Percentiles rank a stretch among this genome's conserved stretches.
Conservation (phyloP, 1,140 invertebrate species). For the Bombyx mandarina region DNA sequence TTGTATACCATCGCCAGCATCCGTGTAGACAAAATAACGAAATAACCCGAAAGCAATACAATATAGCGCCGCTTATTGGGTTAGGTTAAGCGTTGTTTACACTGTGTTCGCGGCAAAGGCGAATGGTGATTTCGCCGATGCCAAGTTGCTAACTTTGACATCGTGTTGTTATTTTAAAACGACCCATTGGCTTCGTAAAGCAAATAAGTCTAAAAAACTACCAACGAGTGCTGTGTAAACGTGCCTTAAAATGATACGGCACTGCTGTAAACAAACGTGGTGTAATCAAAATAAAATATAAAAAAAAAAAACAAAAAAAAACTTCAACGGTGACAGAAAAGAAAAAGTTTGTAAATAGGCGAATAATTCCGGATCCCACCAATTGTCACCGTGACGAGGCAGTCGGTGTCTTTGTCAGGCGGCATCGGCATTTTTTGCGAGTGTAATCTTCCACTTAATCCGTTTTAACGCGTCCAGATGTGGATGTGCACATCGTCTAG, state of each 20-base stretch:
- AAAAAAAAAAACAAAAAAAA: constrained; percentile 14
- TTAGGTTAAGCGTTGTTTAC: constrained; percentile 67
- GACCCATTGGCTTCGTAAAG: background rate
- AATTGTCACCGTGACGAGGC: constrained; percentile 57
- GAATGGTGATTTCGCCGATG: constrained; percentile 56
- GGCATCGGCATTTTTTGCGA: constrained; percentile 32
- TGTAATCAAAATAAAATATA: no score
- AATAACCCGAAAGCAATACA: constrained; percentile 65
- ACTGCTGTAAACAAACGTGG: no score
- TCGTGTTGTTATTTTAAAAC: constrained; percentile 5
- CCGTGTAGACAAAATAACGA: constrained; percentile 69
- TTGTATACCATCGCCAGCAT: constrained; percentile 57
- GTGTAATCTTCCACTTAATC: constrained; percentile 64
- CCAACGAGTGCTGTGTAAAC: background rate
- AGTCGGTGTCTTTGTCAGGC: constrained; percentile 57
- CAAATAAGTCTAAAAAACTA: background rate
- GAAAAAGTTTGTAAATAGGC: constrained; percentile 38
- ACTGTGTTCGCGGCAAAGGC: constrained; percentile 39
- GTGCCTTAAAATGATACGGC: no score
- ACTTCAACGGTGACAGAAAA: constrained; percentile 36
- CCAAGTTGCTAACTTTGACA: constrained; percentile 46
- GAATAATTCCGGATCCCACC: constrained; percentile 53
- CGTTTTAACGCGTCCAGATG: constrained; percentile 66
- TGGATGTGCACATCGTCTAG: constrained; percentile 27
- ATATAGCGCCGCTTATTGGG: constrained; percentile 63